Base-by-base conservation (phyloP, 2,888 invertebrate genomes). In the Drosophila kambysellisi region DNA sequence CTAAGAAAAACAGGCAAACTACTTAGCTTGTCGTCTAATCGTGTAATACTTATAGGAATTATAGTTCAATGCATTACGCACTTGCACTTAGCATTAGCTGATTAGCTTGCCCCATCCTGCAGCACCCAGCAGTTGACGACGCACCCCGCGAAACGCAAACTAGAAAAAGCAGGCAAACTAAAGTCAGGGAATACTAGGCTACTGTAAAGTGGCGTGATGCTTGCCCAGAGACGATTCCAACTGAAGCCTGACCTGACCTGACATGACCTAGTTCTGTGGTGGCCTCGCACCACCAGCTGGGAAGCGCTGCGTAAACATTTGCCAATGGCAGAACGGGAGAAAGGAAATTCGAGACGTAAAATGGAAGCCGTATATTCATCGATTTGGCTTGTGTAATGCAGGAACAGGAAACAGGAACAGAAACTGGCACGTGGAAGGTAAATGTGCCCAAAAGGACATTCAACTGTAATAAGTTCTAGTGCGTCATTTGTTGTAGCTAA, bases 191-290 rank as follows among this genome's bases (percentile, higher is more conserved):
- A 11, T 69, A 33, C 46, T 25, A 51, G 25, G 46, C 46, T 1
- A 64, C 17, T 62, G 63, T 17, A 63, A 64, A 5, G 54, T 82
- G 84, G 88, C 88, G 82, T 87, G 88, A 83, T 77, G 71, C 52
- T 52, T 20, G 15, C 51, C 76, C 20, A 41, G 39, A 35, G 33
- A 29, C 58, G 35, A 58, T 32, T 15, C 7, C 46, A 7, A 12
- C 46, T 29, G 41, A 1, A 37, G 66, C 52, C 66, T 48, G 67
- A n/a, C 67, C 66, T 41, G 71, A 64, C 83, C 70, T 70, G 85
- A 74, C 74, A 89, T 84, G 84, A 89, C 84, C 84, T 84, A 84
- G 70, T 84, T 56, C 7, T 81, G 67, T 32, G 82, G 41, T 69
- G 88, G 59, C 81, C 77, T 64, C 77, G 60, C 29, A 12, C 57